Percentiles rank a stretch among this genome's conserved stretches.
These are phyloP conservation scores for Cybosia mesomella DNA, from an alignment of 2,888 invertebrate genomes.

Conservation along the genomic window DNA sequence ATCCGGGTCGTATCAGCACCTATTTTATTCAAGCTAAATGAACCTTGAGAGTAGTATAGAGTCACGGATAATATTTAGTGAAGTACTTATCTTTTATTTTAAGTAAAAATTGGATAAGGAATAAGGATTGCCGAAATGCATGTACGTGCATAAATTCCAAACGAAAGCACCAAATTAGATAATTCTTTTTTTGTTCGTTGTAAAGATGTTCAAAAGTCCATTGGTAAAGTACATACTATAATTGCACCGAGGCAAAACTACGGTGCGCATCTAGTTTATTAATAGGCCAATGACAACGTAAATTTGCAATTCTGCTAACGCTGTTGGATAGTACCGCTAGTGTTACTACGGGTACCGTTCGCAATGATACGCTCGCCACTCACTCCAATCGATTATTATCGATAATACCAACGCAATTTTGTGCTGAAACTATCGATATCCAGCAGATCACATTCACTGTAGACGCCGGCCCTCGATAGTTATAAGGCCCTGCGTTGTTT, in stretches of 20 bases:
- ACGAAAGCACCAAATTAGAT: no score
- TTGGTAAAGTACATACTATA: no score
- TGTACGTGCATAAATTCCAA: no score
- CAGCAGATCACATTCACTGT: slow-evolving; percentile 46
- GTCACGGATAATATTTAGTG: not conserved
- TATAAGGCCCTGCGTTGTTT: slow-evolving; percentile 6
- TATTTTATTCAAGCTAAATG: slow-evolving; percentile 11
- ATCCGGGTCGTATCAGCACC: slow-evolving; percentile 42
- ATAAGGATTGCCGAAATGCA: no score
- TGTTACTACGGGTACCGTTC: slow-evolving; percentile 75
- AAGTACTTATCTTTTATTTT: not conserved
- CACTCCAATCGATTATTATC: slow-evolving; percentile 68
- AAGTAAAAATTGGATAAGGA: no score
- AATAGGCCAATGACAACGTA: slow-evolving; percentile 47
- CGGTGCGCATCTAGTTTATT: not conserved
- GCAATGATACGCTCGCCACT: slow-evolving; percentile 63
- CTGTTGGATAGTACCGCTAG: slow-evolving; percentile 74
- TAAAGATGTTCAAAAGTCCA: no score
- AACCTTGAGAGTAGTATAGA: slow-evolving; percentile 1
- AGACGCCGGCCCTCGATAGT: slow-evolving; percentile 7
- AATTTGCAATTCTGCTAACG: slow-evolving; percentile 53
- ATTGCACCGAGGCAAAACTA: no score
- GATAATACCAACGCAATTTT: slow-evolving; percentile 69
- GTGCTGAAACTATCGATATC: slow-evolving; percentile 57
- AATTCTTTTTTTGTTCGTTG: no score